These are phyloP conservation scores for Crotalus helleri DNA, from an alignment of 2,113 vertebrate genomes.

Conservation along the genomic window DNA sequence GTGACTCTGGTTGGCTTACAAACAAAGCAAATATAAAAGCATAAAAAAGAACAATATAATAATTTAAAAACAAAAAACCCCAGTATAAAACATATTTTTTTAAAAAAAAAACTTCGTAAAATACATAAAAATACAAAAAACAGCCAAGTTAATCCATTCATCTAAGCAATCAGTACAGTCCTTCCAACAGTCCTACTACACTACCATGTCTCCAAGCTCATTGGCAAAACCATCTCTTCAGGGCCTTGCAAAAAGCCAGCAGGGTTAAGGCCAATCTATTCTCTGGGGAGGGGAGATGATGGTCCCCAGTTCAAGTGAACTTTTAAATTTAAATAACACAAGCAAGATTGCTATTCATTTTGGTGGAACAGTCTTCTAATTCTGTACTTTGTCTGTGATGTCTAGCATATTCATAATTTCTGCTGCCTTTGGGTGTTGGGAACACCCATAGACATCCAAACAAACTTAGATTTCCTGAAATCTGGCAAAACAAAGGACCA, in stretches of 20 bases:
- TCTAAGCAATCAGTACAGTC: not conserved
- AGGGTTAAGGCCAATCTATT: not conserved
- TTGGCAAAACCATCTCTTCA: not conserved
- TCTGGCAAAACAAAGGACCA: not conserved
- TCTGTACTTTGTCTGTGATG: not conserved
- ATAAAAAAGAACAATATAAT: not conserved
- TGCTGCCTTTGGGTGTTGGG: not conserved
- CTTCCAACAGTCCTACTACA: not conserved
- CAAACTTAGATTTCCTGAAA: not conserved
- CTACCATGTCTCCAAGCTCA: not conserved
- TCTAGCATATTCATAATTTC: not conserved
- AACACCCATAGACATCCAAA: not conserved
- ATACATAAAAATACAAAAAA: not conserved
- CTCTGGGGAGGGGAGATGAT: not conserved
- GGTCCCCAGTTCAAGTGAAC: not conserved
- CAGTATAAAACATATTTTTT: not conserved
- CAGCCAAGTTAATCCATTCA: not conserved
- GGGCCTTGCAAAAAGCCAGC: not conserved
- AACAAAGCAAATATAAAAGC: not conserved
- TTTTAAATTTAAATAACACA: not conserved
- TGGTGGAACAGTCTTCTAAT: not conserved
- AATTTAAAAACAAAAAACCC: not conserved
- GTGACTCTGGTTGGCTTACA: not conserved
- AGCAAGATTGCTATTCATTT: not conserved
- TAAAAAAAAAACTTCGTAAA: not conserved